A percentile compares a stretch with the other conserved stretches of the same genome.
Conservation (phyloP, 2,888 invertebrate species). For the Neria commutata region DNA sequence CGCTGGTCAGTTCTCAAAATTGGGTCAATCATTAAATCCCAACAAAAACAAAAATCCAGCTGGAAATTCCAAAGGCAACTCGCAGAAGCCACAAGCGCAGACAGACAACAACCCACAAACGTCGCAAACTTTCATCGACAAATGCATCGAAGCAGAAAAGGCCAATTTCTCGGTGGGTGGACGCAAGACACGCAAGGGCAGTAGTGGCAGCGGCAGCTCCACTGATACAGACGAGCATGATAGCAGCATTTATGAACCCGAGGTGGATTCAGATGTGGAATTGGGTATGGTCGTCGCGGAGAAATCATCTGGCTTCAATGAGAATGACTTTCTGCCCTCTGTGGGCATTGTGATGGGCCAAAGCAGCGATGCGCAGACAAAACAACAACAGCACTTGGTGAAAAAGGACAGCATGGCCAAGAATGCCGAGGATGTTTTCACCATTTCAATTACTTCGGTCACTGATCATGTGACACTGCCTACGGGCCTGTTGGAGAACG, state of each 20-base stretch:
- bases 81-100: slow-evolving; percentile 47
- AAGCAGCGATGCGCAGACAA: slow-evolving; percentile 40
- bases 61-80: too few species aligned
- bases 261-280: slow-evolving; percentile 50
- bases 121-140: slow-evolving; percentile 39
- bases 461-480: slow-evolving; percentile 60
- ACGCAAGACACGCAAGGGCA: slow-evolving; percentile 33
- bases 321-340: slow-evolving; percentile 68
- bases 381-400: slow-evolving; percentile 51
- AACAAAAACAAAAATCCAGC: slow-evolving; percentile 58
- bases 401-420: slow-evolving; percentile 63
- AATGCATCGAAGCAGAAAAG: slow-evolving; percentile 49
- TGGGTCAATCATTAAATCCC: slow-evolving; percentile 66
- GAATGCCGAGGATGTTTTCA: slow-evolving; percentile 55
- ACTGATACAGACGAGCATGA: slow-evolving; percentile 71
- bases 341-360: slow-evolving; percentile 70
- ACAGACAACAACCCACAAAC: slow-evolving; percentile 60
- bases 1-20: slow-evolving; percentile 84
- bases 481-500: slow-evolving; percentile 57
- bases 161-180: slow-evolving; percentile 51
- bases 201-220: slow-evolving; percentile 59
- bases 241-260: slow-evolving; percentile 67
- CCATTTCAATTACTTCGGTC: slow-evolving; percentile 61
- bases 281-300: slow-evolving; percentile 38
- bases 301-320: slow-evolving; percentile 52